These are phyloP conservation scores for Eumacrocentrus americanus DNA, from an alignment of 2,888 invertebrate species.

Conservation along the genomic window DNA sequence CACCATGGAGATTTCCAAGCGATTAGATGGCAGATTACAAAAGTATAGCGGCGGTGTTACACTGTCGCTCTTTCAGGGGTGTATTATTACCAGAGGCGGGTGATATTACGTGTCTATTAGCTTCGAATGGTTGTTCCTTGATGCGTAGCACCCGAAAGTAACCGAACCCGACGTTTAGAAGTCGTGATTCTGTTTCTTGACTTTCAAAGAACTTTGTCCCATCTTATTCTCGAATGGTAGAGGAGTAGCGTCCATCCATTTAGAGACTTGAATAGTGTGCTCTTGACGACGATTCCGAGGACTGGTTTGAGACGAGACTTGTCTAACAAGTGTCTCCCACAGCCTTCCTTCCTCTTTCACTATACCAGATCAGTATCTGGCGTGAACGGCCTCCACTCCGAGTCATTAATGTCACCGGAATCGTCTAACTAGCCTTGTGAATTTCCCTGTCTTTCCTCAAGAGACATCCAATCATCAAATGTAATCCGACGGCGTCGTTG, in stretches of 20 bases:
- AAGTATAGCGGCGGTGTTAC: slow-evolving; percentile 37
- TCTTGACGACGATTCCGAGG: too few relatives aligned
- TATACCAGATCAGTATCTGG: neutral
- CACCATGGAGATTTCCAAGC: neutral
- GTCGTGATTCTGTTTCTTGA: too few relatives aligned
- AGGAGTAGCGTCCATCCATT: too few relatives aligned
- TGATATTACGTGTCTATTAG: slow-evolving; percentile 39
- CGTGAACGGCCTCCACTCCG: slow-evolving; percentile 5
- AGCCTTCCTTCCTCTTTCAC: neutral
- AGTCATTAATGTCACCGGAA: neutral
- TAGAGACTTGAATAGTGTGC: too few relatives aligned
- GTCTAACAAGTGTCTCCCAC: slow-evolving; percentile 17
- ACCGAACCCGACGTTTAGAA: slow-evolving; percentile 32
- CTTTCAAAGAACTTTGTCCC: too few relatives aligned
- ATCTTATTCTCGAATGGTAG: too few relatives aligned
- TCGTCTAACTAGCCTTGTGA: slow-evolving; percentile 10
- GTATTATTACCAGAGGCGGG: slow-evolving; percentile 33
- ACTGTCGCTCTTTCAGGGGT: slow-evolving; percentile 31
- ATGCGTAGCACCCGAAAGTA: slow-evolving; percentile 5
- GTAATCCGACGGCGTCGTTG: slow-evolving; percentile 56
- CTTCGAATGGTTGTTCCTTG: slow-evolving; percentile 11
- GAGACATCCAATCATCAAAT: slow-evolving; percentile 42
- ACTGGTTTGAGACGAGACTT: slow-evolving; percentile 20
- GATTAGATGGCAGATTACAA: slow-evolving; percentile 37
- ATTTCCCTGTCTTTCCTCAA: neutral